These are phyloP conservation scores for Spheniscus mendiculus DNA, from an alignment of 2,113 vertebrate genomes.

Conservation along the genomic window DNA sequence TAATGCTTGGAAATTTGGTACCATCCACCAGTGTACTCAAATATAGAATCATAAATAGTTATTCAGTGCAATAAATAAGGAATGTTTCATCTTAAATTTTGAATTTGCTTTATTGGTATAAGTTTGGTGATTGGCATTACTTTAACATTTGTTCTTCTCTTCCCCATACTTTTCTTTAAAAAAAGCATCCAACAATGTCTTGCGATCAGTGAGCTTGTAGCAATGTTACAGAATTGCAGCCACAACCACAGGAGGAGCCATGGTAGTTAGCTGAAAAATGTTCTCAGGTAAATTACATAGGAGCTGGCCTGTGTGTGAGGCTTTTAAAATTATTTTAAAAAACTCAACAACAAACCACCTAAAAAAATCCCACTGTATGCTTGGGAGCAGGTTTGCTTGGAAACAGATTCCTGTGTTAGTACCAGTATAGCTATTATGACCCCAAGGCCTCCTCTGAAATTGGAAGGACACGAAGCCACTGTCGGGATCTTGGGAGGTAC, in stretches of 20 bases:
- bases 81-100: not conserved
- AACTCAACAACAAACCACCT: not conserved
- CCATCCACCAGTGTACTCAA: not conserved
- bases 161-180: not conserved
- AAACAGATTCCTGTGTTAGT: not conserved
- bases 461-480: not conserved
- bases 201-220: not conserved
- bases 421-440: not conserved
- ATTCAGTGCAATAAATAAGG: not conserved
- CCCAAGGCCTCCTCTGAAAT: not conserved
- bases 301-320: not conserved
- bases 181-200: not conserved
- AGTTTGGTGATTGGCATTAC: not conserved
- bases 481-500: fast-evolving
- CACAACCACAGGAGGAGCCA: not conserved
- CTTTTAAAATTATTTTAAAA: not conserved
- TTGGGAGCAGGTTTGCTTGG: not conserved
- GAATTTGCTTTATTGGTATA: not conserved
- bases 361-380: not conserved
- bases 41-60: not conserved
- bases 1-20: not conserved
- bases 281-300: not conserved
- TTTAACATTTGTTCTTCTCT: not conserved
- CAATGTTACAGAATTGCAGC: not conserved
- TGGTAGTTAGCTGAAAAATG: not conserved